Evolutionary conservation across 1,140 invertebrate genomes (phyloP), one percentile per base, ranked within the genome.

Genomic region (Venturia canescens): DNA sequence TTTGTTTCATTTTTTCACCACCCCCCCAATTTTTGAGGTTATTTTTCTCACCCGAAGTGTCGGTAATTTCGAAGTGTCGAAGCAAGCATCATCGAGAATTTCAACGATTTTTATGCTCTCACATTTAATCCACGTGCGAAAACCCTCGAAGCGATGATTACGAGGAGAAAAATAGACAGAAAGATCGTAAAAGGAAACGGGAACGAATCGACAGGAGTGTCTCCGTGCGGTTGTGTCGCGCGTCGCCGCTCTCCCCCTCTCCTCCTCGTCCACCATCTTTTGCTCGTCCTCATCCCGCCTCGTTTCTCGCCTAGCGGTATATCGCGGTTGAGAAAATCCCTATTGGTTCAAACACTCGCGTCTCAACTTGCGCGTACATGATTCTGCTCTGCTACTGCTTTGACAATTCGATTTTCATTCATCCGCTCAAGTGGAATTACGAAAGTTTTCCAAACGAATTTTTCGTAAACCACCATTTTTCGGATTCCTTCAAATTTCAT

Each of bases 301-400:
- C 4, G 50, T 38, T 50, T 72, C 70, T 84, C 88, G 87, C 86
- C 85, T 91, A 91, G 90, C 90, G 90, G 89, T 91, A 90, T 90
- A 89, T 86, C 81, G 83, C 84, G 87, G 90, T 89, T 89, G 88
- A 87, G 86, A 87, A 87, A 90, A 57, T 57, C 87, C 83, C 84
- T 86, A 90, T 90, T 87, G 85, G 85, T 83, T 84, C 57, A 38
- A 69, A n/a, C 44, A 72, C 66, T 77, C 66, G 69, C 21, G 18
- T 11, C 38, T 44, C 1, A 44, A 44, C 67, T 44, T 53, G 83
- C 81, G 82, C 74, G 82, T 57, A 1, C 21, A 82, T 79, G 76
- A 81, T 83, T 44, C 13, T 44, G 80, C 71, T 77, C 84, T 48
- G 69, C 67, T 53, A 76, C 69, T 67, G 50, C n/a, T 3, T 53